Evolutionary conservation across 2,888 invertebrate species (phyloP), one percentile per base, ranked within the genome.

Genomic region (Cosmia pyralina): DNA sequence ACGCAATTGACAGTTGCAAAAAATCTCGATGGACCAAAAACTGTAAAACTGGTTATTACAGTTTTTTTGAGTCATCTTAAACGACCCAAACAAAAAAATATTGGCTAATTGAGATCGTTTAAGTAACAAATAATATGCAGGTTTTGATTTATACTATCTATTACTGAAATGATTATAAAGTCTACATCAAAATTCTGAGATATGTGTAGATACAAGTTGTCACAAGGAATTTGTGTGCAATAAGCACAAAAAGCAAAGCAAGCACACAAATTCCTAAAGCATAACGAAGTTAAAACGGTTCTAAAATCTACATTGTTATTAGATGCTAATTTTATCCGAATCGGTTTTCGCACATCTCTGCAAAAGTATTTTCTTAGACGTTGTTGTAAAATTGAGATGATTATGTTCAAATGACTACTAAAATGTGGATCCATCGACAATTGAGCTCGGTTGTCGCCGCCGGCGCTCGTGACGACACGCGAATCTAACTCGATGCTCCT

Each of bases 391-490:
- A 81, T 77, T 77, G 65, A 76, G 75, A 81, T 81, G 81, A 83
- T 87, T 86, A 85, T 80, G 70, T 75, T 82, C 76, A 82, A 86
- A 85, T 84, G 76, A 84, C 79, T 81, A 84, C 84, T 85, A 82
- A 87, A 85, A 83, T 75, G 79, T 81, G 72, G 78, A 80, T 75
- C 79, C 83, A 77, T 81, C 76, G 70, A 72, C 81, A 72, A 84
- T 75, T 72, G 79, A 81, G 78, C 66, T 80, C 62, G 80, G 75
- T 19, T 81, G 86, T 84, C 84, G 87, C 88, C 80, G 69, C 65
- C 70, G 92, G 94, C 90, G 89, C 73, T 90, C 94, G 94, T 94
- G 94, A 91, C 88, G 85, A 87, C 94, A 95, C 92, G 94, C 94
- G 85, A 93, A 90, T 89, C 87, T 88, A 88, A 90, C 87, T 86